A percentile compares a stretch with the other conserved stretches of the same genome.
Conservation (phyloP, 2,797 vertebrate genomes). For the Hippocampus kuda region DNA sequence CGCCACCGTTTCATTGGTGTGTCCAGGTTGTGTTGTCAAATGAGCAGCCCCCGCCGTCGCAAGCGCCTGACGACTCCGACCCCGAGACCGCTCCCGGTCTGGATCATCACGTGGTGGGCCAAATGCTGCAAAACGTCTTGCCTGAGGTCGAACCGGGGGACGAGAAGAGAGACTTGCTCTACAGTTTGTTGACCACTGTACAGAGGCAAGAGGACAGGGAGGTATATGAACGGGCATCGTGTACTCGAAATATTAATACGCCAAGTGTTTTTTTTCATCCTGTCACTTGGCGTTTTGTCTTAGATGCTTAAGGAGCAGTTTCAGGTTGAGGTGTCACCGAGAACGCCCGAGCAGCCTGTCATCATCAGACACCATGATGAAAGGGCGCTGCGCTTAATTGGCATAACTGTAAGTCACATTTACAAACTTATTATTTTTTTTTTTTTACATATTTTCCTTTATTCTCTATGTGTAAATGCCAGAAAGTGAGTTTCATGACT, state of each 20-base stretch:
- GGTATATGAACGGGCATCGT: slow-evolving; percentile 22
- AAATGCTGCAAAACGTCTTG: slow-evolving; percentile 68
- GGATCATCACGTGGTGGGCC: slow-evolving; percentile 56
- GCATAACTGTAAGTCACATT: slow-evolving; percentile 43
- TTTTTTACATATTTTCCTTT: not conserved
- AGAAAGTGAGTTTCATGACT: not conserved
- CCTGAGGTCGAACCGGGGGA: slow-evolving; percentile 61
- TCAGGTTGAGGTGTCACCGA: slow-evolving; percentile 34
- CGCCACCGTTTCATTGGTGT: slow-evolving; percentile 5
- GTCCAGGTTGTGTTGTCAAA: slow-evolving; percentile 70
- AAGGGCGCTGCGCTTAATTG: slow-evolving; percentile 61
- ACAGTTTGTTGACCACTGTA: slow-evolving; percentile 13
- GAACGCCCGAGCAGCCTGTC: slow-evolving; percentile 49
- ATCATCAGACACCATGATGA: slow-evolving; percentile 74
- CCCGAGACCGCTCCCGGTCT: slow-evolving; percentile 24
- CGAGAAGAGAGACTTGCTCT: slow-evolving; percentile 54
- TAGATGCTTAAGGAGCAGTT: slow-evolving; percentile 69
- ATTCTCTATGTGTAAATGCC: not conserved
- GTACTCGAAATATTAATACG: not conserved
- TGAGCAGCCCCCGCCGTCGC: slow-evolving; percentile 36
- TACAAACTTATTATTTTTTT: not conserved
- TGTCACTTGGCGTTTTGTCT: not conserved
- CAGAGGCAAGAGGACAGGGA: slow-evolving; percentile 30
- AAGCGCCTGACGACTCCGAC: slow-evolving; percentile 30
- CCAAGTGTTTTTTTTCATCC: not conserved